Evolutionary conservation across 92 coral and sea anemone genomes (phyloP), one percentile per base, ranked within the genome.

Genomic region (Paragorgia papillata): DNA sequence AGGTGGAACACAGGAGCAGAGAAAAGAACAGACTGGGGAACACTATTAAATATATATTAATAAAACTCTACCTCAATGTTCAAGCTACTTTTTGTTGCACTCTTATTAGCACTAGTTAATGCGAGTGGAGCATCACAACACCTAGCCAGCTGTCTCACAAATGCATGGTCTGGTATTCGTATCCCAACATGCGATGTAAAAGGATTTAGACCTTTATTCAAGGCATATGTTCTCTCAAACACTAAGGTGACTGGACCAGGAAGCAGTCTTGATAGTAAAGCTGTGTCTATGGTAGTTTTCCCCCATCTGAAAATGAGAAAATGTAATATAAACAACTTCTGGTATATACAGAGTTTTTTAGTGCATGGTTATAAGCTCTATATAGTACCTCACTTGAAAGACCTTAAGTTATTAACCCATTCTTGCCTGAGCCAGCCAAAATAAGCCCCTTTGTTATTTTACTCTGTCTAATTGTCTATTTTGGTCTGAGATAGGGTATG

Each of bases 241-340:
- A 95, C 92, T 25, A 95, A 86, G 1, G 99, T 95, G n/a, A 95
- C 99, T 31, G 99, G 92, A 1, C 99, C 99, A 59, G 99, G 99
- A 22, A 95, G 84, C 39, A 95, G 88, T 65, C 89, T 87, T 24
- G 82, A 79, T 8, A 95, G 85, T 71, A 81, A 26, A 0, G 84
- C 85, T 2, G 83, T 82, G 71, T 78, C 30, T 7, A 95, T 89
- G 18, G 99, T 89, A 21, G 86, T 88, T 81, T 91, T 79, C 10
- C 99, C 99, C 99, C 99, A 95, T 59, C 99, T 95, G 84, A 13
- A 33, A 34, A 28, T n/a, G n/a, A n/a, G n/a, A n/a, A n/a, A n/a
- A n/a, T n/a, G n/a, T n/a, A n/a, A n/a, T 27, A 83, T 59, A 40
- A 35, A 15, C 57, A 66, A 41, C 57, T 33, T 15, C 26, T 33